Conservation (phyloP, 2,797 vertebrate species). For the Danio choprae region DNA sequence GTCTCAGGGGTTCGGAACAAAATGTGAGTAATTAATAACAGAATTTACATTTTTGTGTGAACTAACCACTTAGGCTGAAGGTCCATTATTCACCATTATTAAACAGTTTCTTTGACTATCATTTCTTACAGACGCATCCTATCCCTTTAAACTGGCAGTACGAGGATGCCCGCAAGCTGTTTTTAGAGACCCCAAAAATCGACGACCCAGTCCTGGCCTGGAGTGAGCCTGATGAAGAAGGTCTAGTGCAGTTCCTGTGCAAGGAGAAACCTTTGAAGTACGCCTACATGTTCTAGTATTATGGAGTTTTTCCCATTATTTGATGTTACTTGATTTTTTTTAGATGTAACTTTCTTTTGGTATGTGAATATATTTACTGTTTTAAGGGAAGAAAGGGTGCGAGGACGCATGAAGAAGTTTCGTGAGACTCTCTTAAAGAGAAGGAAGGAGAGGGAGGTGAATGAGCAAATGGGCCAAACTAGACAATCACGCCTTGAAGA, state of each 20-base stretch:
- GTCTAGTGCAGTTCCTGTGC: slow-evolving; percentile 77
- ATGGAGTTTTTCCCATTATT: background rate
- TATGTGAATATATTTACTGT: slow-evolving; percentile 7
- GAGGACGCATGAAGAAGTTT: slow-evolving; percentile 74
- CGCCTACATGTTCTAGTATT: slow-evolving; percentile 5
- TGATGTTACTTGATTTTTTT: background rate
- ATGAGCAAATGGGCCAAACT: slow-evolving; percentile 47
- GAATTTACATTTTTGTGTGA: too few relatives aligned
- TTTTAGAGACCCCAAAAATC: slow-evolving; percentile 67
- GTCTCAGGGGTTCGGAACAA: too few relatives aligned
- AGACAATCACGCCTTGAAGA: slow-evolving; percentile 73
- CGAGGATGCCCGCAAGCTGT: slow-evolving; percentile 77
- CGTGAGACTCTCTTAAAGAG: slow-evolving; percentile 60
- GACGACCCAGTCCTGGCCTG: slow-evolving; percentile 69
- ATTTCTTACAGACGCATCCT: slow-evolving; percentile 70
- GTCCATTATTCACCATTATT: background rate
- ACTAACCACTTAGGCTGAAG: background rate
- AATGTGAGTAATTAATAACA: too few relatives aligned
- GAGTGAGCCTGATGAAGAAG: slow-evolving; percentile 79
- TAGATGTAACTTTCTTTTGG: background rate
- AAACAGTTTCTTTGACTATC: background rate
- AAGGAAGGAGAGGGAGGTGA: slow-evolving; percentile 68
- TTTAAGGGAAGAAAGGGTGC: slow-evolving; percentile 72
- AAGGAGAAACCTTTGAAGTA: slow-evolving; percentile 73
- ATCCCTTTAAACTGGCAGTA: slow-evolving; percentile 78